A percentile compares a stretch with the other conserved stretches of the same genome.
phyloP scores from a whole-genome alignment of 2,113 vertebrate genomes.

The Macquaria australasica region DNA sequence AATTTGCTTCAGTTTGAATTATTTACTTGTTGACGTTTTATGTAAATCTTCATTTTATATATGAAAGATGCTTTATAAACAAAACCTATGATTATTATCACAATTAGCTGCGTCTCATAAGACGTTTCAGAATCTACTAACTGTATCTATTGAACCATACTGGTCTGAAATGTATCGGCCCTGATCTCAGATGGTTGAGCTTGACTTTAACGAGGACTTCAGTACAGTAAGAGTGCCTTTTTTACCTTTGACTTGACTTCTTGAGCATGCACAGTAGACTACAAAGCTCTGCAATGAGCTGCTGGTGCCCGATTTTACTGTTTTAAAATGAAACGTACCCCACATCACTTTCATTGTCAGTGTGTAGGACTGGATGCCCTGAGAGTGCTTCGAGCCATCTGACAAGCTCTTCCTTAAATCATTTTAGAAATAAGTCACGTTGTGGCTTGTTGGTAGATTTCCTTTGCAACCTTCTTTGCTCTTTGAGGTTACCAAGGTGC shows the following conservation, averaged over 20 bases:
- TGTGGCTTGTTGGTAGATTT: background rate
- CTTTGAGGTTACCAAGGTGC: background rate
- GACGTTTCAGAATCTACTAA: background rate
- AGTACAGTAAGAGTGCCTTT: background rate
- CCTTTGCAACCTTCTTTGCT: background rate
- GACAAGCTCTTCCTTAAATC: background rate
- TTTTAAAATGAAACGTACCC: conserved; percentile 6
- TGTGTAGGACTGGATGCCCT: background rate
- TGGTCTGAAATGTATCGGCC: background rate
- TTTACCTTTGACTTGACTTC: background rate
- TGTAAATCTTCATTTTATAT: background rate
- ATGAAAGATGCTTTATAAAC: background rate
- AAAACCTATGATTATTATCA: background rate
- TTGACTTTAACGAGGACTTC: background rate
- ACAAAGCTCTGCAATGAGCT: background rate
- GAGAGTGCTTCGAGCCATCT: background rate
- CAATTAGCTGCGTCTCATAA: background rate
- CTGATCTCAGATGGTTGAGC: too few species aligned
- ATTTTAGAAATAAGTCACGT: background rate
- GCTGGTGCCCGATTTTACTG: background rate
- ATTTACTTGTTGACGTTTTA: background rate
- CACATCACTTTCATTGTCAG: background rate
- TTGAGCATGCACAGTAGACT: background rate
- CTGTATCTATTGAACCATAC: background rate
- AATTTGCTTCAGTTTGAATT: background rate